Base-by-base conservation (phyloP, 1,140 invertebrate species). In the Diorhabda elongata region DNA sequence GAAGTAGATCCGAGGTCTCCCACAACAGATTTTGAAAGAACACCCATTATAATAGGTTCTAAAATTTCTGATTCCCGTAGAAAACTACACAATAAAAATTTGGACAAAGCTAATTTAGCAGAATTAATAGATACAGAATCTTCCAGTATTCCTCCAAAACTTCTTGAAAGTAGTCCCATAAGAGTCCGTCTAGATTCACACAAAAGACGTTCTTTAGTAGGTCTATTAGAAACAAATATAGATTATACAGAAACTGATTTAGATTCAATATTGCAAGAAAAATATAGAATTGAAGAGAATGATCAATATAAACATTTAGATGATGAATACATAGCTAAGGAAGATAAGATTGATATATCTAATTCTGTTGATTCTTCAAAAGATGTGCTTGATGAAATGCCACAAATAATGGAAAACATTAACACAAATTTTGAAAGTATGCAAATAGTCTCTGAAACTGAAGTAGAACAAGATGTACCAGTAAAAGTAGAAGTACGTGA, bases 1-100 rank as follows among this genome's bases (percentile, higher is more conserved):
- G 71, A 67, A 47, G 67, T 76, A n/a, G 83, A 84, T 80, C 83
- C 83, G 0, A 78, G 83, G 2, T 84, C 83, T 2, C 83, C 83
- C 3, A 81, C 77, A 42, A 60, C 81, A 5, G 82, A 81, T n/a
- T 78, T 84, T 56, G 77, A 79, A 56, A 78, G 83, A 43, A 84
- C 83, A 8, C 83, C 83, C 2, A 83, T 84, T 42, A 77, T 84
- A 56, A 77, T 83, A 11, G 58, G 62, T 44, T 45, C 57, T 8
- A n/a, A 59, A 45, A 58, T 71, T 42, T 76, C 76, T 43, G 78
- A 80, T 58, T 77, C 79, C 57, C 66, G 68, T 44, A 9, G 45
- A 62, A 74, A 70, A 69, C 57, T 78, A 42, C 71, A 71, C 61
- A 79, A 78, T 66, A 80, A 78, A 73, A 75, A 76, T 60, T 67